Conservation (phyloP, 92 coral and sea anemone species). For the Siderastrea radians region DNA sequence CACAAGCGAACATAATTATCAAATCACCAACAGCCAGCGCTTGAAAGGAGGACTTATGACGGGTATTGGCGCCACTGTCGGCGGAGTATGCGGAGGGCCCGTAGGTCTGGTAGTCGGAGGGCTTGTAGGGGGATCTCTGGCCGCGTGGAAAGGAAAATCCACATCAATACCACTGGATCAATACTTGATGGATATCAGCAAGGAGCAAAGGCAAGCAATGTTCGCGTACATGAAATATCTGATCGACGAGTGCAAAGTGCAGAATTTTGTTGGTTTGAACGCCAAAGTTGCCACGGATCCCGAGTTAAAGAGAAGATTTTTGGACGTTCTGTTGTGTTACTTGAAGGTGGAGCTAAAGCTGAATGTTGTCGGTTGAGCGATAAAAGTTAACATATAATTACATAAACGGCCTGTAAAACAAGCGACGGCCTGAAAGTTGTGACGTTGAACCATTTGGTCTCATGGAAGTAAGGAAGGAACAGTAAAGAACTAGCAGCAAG, state of each 20-base stretch:
- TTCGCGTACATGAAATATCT: slow-evolving; percentile 82
- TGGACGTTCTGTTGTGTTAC: slow-evolving; percentile 86
- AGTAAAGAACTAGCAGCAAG: background rate
- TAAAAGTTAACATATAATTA: background rate
- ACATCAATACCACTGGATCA: slow-evolving; percentile 64
- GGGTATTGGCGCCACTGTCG: slow-evolving; percentile 84
- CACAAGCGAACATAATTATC: slow-evolving; percentile 72
- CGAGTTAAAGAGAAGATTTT: slow-evolving; percentile 73
- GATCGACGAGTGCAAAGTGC: slow-evolving; percentile 79
- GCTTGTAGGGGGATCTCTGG: slow-evolving; percentile 84
- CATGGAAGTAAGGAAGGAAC: background rate
- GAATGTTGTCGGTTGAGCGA: slow-evolving; percentile 52
- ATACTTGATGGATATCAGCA: slow-evolving; percentile 80
- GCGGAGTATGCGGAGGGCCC: slow-evolving; percentile 92
- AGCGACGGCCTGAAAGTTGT: background rate
- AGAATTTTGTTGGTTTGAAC: slow-evolving; percentile 80
- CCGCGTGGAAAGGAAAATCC: slow-evolving; percentile 83
- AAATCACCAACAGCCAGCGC: slow-evolving; percentile 56
- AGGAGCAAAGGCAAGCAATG: slow-evolving; percentile 80
- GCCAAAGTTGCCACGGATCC: slow-evolving; percentile 88
- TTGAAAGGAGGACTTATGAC: slow-evolving; percentile 78
- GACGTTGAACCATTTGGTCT: background rate
- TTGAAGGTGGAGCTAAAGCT: slow-evolving; percentile 76
- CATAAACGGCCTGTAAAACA: background rate
- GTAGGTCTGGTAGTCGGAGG: slow-evolving; percentile 85